Evolutionary conservation across 2,888 invertebrate genomes (phyloP), one percentile per base, ranked within the genome.

Genomic region (Cryptus armator): DNA sequence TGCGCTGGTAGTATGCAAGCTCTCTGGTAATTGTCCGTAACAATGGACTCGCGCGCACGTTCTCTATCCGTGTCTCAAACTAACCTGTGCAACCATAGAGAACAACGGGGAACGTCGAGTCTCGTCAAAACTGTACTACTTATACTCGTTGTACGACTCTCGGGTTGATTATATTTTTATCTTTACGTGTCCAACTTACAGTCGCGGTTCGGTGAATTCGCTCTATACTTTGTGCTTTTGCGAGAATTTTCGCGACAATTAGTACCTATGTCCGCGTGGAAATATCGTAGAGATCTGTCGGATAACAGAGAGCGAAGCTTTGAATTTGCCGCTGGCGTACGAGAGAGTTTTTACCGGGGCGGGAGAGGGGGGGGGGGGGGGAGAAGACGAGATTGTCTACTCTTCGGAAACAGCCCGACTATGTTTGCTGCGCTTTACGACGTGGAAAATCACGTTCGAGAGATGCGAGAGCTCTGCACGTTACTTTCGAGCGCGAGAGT

Each of bases 401-500:
- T 64, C 53, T 48, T 68, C 29, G 46, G 32, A 43, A 64, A 43
- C 19, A 43, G 10, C 6, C 29, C 24, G 56, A 14, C 32, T 16
- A 9, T 19, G 53, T 14, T 46, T 24, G 37, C 12, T 46, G 37
- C 56, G 70, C 14, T 71, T 72, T 72, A 56, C 72, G 72, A 72
- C 53, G 53, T 67, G 66, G 67, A 68, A 81, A 74, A 59, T 5
- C n/a, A 80, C 24, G 32, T 44, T 9, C 32, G 19, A 64, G 51
- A 75, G 19, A n/a, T 59, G 12, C 72, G 24, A 64, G 48, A 53
- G 12, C 32, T 44, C 19, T 12, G 12, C 48, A 59, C 59, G 56
- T 72, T 75, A 83, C 83, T 86, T 85, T 86, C 83, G 83, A 85
- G 71, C 81, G 46, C 56, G 81, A 85, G 79, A 81, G 72, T 83